These are phyloP conservation scores for Cerastis leucographa DNA, from an alignment of 2,888 invertebrate species.

Conservation along the genomic window DNA sequence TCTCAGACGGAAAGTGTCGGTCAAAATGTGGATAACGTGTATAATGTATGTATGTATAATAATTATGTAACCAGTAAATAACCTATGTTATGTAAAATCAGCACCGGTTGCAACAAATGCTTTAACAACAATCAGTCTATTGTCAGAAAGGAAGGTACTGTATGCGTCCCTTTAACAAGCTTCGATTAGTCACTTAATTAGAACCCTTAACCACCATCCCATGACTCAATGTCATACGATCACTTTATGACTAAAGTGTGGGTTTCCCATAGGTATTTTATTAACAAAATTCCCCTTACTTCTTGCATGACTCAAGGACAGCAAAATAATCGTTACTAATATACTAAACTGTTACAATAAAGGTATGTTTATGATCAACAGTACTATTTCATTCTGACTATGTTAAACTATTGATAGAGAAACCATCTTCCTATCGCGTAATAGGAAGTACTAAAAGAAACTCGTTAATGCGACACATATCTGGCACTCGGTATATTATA, in stretches of 20 bases:
- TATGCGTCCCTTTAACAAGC: conserved; percentile 80
- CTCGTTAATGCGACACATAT: conserved; percentile 77
- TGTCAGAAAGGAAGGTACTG: conserved; percentile 89
- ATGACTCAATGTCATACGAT: conserved; percentile 67
- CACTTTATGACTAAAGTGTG: conserved; percentile 60
- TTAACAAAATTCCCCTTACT: conserved; percentile 52
- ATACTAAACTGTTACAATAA: conserved; percentile 21
- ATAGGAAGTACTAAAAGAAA: conserved; percentile 66
- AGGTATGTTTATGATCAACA: conserved; percentile 32
- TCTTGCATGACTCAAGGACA: conserved; percentile 39
- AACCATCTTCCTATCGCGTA: conserved; percentile 28
- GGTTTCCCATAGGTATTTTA: conserved; percentile 52
- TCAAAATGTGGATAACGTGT: conserved; percentile 82
- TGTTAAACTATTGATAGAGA: conserved; percentile 42
- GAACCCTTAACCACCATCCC: conserved; percentile 65
- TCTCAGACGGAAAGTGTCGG: conserved; percentile 78
- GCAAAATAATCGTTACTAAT: conserved; percentile 32
- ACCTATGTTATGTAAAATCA: conserved; percentile 89
- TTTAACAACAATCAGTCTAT: conserved; percentile 90
- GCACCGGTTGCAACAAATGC: conserved; percentile 90
- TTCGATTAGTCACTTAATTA: conserved; percentile 76
- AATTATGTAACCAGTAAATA: conserved; percentile 90
- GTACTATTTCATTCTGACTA: conserved; percentile 24
- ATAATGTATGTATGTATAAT: conserved; percentile 86
- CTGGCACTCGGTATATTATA: conserved; percentile 86